Evolutionary conservation across 2,113 vertebrate species (phyloP).

Genomic region (Crotophaga sulcirostris): DNA sequence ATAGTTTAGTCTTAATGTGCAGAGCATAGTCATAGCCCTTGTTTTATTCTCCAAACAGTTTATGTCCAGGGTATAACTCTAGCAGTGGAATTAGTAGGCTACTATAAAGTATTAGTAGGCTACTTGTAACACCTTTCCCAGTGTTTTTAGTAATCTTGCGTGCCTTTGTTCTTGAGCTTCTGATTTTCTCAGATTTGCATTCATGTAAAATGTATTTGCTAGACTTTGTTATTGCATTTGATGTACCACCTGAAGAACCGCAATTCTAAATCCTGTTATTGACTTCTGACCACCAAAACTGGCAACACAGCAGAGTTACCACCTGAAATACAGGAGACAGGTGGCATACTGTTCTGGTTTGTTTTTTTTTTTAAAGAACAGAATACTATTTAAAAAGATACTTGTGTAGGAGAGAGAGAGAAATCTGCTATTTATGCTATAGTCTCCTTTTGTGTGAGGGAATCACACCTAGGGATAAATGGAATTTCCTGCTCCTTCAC

Average conservation of each 20-base stretch:
- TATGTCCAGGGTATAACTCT: not conserved
- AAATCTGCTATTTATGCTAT: not conserved
- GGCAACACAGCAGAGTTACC: not conserved
- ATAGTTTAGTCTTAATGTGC: not conserved
- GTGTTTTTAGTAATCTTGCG: not conserved
- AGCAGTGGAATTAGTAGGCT: not conserved
- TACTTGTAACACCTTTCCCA: not conserved
- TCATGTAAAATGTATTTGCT: not conserved
- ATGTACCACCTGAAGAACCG: not conserved
- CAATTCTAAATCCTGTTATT: not conserved
- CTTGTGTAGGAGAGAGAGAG: not conserved
- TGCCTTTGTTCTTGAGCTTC: not conserved
- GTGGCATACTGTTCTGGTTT: too few relatives aligned
- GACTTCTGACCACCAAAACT: not conserved
- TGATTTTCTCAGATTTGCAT: not conserved
- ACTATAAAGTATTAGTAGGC: not conserved
- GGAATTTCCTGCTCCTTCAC: not conserved
- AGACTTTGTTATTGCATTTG: not conserved
- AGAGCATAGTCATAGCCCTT: not conserved
- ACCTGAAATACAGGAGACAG: accelerated
- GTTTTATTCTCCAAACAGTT: not conserved
- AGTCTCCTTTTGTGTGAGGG: not conserved
- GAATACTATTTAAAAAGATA: not conserved
- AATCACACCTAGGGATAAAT: not conserved
- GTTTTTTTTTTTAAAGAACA: not conserved